A percentile compares a stretch with the other conserved stretches of the same genome.
Evolutionary conservation across 2,113 vertebrate genomes (phyloP).

Genomic region (Setophaga kirtlandii): DNA sequence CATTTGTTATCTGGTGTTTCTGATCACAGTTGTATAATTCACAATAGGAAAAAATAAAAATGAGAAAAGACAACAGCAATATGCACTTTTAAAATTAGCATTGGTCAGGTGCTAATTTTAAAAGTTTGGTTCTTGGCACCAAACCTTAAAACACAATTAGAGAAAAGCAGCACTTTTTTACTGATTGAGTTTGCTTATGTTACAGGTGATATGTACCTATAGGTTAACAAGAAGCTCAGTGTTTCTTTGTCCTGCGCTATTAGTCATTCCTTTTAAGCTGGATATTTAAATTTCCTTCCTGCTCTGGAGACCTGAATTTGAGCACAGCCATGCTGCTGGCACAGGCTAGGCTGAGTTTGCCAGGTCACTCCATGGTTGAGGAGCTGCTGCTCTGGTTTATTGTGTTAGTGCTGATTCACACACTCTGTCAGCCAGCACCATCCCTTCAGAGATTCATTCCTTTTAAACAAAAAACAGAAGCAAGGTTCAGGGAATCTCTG

Average conservation of each 20-base stretch:
- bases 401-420: not conserved
- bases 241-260: not conserved
- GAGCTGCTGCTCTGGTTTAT: not conserved
- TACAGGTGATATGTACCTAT: not conserved
- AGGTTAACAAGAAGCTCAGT: not conserved
- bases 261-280: not conserved
- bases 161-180: not conserved
- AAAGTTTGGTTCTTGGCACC: not conserved
- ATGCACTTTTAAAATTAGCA: not conserved
- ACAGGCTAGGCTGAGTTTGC: not conserved
- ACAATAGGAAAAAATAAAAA: not conserved
- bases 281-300: not conserved
- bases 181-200: not conserved
- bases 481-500: not conserved
- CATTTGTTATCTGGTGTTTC: not conserved
- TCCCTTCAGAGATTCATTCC: not conserved
- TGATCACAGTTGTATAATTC: not conserved
- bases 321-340: not conserved
- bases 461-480: not conserved
- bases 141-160: not conserved
- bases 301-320: not conserved
- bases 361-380: not conserved
- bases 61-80: not conserved
- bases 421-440: not conserved
- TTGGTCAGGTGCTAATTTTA: not conserved